Percentiles rank a stretch among this genome's conserved stretches.
Evolutionary conservation across 1,140 invertebrate species (phyloP).

Genomic region (Drosophila mojavensis): DNA sequence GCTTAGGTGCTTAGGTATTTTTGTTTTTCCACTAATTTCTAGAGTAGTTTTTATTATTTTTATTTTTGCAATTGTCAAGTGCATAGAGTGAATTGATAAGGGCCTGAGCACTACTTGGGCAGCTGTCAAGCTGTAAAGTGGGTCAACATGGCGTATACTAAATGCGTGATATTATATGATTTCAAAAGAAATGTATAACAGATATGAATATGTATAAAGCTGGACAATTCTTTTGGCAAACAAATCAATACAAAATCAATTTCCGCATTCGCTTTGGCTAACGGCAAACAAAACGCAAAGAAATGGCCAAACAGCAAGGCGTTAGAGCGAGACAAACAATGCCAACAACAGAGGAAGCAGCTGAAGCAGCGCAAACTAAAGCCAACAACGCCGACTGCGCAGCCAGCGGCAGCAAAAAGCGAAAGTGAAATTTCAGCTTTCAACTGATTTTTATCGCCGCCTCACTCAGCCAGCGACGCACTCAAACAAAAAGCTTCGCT

Average conservation of each 20-base stretch:
- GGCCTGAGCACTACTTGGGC: slow-evolving; percentile 29
- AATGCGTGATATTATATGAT: not conserved
- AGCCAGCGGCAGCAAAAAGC: slow-evolving; percentile 64
- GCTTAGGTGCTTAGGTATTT: slow-evolving; percentile 16
- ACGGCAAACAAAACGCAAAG: slow-evolving; percentile 32
- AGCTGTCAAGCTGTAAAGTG: slow-evolving; percentile 35
- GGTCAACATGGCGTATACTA: slow-evolving; percentile 27
- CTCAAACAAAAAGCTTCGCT: slow-evolving; percentile 51
- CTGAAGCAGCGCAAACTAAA: slow-evolving; percentile 52
- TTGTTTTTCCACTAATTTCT: slow-evolving; percentile 27
- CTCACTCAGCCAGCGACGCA: slow-evolving; percentile 21
- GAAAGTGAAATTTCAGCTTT: slow-evolving; percentile 84
- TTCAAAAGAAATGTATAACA: not conserved
- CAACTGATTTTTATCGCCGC: slow-evolving; percentile 73
- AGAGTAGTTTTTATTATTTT: slow-evolving; percentile 3
- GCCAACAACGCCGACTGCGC: slow-evolving; percentile 51
- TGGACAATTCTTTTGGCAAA: not conserved
- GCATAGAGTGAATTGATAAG: slow-evolving; percentile 29
- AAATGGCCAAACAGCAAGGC: not conserved
- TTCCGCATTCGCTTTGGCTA: slow-evolving; percentile 41
- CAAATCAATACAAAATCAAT: slow-evolving; percentile 15
- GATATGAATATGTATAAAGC: not conserved
- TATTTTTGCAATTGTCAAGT: slow-evolving; percentile 17
- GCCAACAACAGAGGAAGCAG: slow-evolving; percentile 55
- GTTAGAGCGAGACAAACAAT: slow-evolving; percentile 28